phyloP scores from a whole-genome alignment of 35 echinoderm and acorn worm genomes.

The Ophiothrix spiculata region DNA sequence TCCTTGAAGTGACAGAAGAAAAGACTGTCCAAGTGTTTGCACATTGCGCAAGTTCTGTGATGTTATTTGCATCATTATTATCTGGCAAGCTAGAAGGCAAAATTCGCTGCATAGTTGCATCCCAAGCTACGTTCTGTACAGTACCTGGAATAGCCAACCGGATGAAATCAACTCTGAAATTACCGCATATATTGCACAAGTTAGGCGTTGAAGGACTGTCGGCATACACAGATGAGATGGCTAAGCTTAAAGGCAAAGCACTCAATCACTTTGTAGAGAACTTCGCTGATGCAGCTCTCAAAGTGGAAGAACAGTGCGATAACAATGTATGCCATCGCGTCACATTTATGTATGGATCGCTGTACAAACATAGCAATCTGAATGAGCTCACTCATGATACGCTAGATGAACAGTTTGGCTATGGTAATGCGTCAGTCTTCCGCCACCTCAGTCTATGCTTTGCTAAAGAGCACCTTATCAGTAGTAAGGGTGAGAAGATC shows the following conservation, averaged over 20 bases:
- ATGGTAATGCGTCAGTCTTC: slow-evolving; percentile 52
- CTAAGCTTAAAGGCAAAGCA: slow-evolving; percentile 21
- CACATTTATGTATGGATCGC: slow-evolving; percentile 45
- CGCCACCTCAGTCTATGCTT: slow-evolving; percentile 47
- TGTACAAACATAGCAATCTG: slow-evolving; percentile 64
- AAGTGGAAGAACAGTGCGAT: slow-evolving; percentile 51
- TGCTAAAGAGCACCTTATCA: slow-evolving; percentile 30
- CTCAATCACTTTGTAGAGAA: slow-evolving; percentile 26
- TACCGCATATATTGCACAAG: slow-evolving; percentile 30
- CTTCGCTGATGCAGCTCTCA: slow-evolving; percentile 15
- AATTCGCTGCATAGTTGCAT: slow-evolving; percentile 52
- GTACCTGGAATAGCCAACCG: slow-evolving; percentile 39
- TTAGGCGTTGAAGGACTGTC: slow-evolving; percentile 54
- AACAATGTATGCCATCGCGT: slow-evolving; percentile 60
- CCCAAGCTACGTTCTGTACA: slow-evolving; percentile 56
- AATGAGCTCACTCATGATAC: slow-evolving; percentile 62
- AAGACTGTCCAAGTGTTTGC: slow-evolving; percentile 55
- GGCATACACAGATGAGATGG: slow-evolving; percentile 63
- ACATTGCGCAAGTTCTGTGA: slow-evolving; percentile 57
- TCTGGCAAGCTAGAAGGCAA: slow-evolving; percentile 40
- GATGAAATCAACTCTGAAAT: neutral
- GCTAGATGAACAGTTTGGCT: slow-evolving; percentile 47
- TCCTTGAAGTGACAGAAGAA: slow-evolving; percentile 41
- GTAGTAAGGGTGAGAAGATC: slow-evolving; percentile 16
- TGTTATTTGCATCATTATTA: slow-evolving; percentile 40